phyloP scores from a whole-genome alignment of 2,888 invertebrate species.

The Corythucha ciliata region DNA sequence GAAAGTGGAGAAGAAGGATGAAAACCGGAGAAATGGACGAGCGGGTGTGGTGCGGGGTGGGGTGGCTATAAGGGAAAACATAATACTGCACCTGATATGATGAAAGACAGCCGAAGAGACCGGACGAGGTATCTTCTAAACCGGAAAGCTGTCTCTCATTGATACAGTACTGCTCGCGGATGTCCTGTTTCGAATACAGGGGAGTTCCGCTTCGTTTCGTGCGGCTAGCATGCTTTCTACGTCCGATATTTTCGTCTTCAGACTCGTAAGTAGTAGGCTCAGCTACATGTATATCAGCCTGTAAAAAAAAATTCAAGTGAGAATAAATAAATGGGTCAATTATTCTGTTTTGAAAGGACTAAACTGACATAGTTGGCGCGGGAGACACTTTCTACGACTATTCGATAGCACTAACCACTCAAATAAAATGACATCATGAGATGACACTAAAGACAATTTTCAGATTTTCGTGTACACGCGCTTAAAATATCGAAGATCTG shows the following conservation, averaged over 20 bases:
- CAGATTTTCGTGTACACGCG: no score
- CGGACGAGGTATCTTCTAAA: conserved; percentile 54
- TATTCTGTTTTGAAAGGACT: conserved; percentile 1
- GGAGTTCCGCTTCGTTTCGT: conserved; percentile 44
- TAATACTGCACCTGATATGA: conserved; percentile 37
- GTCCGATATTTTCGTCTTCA: conserved; percentile 43
- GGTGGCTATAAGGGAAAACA: neutral
- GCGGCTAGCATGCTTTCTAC: conserved; percentile 38
- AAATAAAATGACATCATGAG: no score
- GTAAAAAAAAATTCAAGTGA: conserved; percentile 32
- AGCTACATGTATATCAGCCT: conserved; percentile 62
- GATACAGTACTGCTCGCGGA: conserved; percentile 89
- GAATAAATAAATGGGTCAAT: neutral
- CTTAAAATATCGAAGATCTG: no score
- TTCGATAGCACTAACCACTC: no score
- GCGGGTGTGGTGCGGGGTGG: no score
- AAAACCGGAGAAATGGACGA: no score
- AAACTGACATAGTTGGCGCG: no score
- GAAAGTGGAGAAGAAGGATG: no score
- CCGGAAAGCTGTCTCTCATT: conserved; percentile 79
- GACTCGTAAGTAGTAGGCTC: conserved; percentile 64
- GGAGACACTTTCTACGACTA: no score
- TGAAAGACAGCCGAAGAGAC: conserved; percentile 80
- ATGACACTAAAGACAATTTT: no score
- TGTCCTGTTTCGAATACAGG: conserved; percentile 78